Evolutionary conservation across 2,797 vertebrate species (phyloP), one percentile per base, ranked within the genome.

Genomic region (Sebastes aleutianus): DNA sequence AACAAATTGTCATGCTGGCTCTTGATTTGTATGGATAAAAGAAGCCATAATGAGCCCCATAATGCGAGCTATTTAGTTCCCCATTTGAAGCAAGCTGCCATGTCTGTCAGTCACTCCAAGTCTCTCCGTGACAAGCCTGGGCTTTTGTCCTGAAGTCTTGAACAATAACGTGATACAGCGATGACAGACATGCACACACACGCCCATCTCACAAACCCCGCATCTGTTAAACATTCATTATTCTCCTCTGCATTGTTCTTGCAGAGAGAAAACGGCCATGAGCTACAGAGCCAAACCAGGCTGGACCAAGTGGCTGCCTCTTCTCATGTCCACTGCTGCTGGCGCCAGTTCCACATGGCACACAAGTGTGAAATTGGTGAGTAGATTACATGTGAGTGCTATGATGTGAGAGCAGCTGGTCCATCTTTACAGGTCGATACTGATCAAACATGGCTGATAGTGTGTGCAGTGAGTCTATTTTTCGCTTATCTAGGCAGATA

Each of bases 21-120:
- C 86, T 85, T 92, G 91, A 93, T 93, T 93, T 91, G 86, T 85
- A 75, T 87, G 74, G 82, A 89, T 85, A 89, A 91, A 89, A 93
- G 84, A 83, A 26, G 74, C 76, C 68, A 70, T 86, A 88, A 89
- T 87, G 84, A 90, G 87, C 56, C 78, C 75, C 84, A 84, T 89
- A 83, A 91, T 85, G 88, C n/a, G 20, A 81, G 79, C 87, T 80
- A 83, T 88, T 91, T 85, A 85, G 72, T 36, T 63, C 71, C 59
- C 58, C 84, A 84, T 85, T 90, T 82, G 70, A 78, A 87, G 82
- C 56, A 39, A 78, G 74, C 84, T 79, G 76, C 69, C 76, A 32
- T 20, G 85, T 80, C 82, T 83, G 90, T 91, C 91, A 91, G 78
- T 93, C 91, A 89, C 82, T 88, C 63, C 73, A 39, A 63, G 76